Base-by-base conservation (phyloP, 2,888 invertebrate genomes). In the Ariolimax columbianus region DNA sequence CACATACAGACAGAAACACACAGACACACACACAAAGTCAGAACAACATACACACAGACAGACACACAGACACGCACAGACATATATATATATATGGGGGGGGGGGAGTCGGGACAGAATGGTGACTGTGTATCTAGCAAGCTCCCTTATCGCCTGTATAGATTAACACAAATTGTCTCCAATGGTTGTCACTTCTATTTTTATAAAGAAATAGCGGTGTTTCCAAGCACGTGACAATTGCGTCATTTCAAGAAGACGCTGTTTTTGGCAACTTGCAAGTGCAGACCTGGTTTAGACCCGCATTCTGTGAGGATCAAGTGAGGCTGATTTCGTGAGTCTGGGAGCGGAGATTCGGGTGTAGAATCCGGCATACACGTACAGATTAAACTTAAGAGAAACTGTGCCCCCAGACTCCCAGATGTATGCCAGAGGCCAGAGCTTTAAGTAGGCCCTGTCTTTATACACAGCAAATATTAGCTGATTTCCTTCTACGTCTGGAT, bases 21-120 rank as follows among this genome's bases (percentile, higher is more conserved):
- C 40, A 73, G 4, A 73, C 14, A 73, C 33, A 73, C 4, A 77
- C 26, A 55, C 9, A 55, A 4, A 51, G 55, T 23, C 26, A 79
- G 79, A 79, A 1, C 63, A 38, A 79, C 26, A 78, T 55, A 78
- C 26, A 55, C 55, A 75, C 30, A 75, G 75, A 75, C 17, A 40
- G 40, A 75, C 14, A 75, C n/a, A 47, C 47, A 43, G 70, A 70
- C n/a, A n/a, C n/a, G n/a, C n/a, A n/a, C n/a, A n/a, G n/a, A n/a
- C n/a, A n/a, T n/a, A n/a, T n/a, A n/a, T n/a, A n/a, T n/a, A n/a
- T n/a, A n/a, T n/a, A n/a, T n/a, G n/a, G n/a, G n/a, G n/a, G n/a
- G n/a, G n/a, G n/a, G n/a, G n/a, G n/a, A n/a, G n/a, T n/a, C n/a
- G n/a, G 68, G 33, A n/a, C n/a, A n/a, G n/a, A n/a, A n/a, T n/a